These are phyloP conservation scores for Nerophis ophidion DNA, from an alignment of 2,113 vertebrate genomes.

Conservation along the genomic window DNA sequence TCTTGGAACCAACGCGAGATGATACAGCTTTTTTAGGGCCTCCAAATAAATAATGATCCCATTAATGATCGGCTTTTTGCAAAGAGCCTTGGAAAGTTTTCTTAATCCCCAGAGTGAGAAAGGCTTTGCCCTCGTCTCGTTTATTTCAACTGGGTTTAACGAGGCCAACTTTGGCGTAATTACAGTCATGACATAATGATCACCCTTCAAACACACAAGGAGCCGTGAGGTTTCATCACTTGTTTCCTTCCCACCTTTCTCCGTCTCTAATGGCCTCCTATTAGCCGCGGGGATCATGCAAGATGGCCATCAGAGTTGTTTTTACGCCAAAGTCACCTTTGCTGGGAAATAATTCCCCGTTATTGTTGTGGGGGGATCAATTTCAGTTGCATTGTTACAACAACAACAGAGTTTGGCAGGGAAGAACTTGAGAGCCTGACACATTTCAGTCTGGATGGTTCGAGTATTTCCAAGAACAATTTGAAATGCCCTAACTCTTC, in stretches of 20 bases:
- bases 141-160: slow-evolving; percentile 25
- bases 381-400: too few relatives aligned
- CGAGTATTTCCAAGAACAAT: too few relatives aligned
- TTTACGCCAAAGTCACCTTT: too few relatives aligned
- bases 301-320: too few relatives aligned
- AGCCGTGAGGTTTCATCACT: slow-evolving; percentile 26
- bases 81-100: slow-evolving; percentile 18
- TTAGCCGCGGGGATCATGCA: not conserved
- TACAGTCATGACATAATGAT: slow-evolving; percentile 41
- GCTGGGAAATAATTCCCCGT: too few relatives aligned
- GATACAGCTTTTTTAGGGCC: slow-evolving; percentile 9
- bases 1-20: slow-evolving; percentile 9
- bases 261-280: not conserved
- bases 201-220: slow-evolving; percentile 33
- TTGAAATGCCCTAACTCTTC: too few relatives aligned
- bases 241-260: not conserved
- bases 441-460: too few relatives aligned
- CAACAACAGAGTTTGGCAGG: too few relatives aligned
- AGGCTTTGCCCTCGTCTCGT: slow-evolving; percentile 28
- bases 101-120: slow-evolving; percentile 13
- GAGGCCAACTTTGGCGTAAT: slow-evolving; percentile 38
- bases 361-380: too few relatives aligned
- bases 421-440: too few relatives aligned
- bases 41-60: slow-evolving; percentile 17
- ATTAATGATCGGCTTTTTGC: slow-evolving; percentile 20